Evolutionary conservation across 2,113 vertebrate species (phyloP), one percentile per base, ranked within the genome.

Genomic region (Recurvirostra avosetta): DNA sequence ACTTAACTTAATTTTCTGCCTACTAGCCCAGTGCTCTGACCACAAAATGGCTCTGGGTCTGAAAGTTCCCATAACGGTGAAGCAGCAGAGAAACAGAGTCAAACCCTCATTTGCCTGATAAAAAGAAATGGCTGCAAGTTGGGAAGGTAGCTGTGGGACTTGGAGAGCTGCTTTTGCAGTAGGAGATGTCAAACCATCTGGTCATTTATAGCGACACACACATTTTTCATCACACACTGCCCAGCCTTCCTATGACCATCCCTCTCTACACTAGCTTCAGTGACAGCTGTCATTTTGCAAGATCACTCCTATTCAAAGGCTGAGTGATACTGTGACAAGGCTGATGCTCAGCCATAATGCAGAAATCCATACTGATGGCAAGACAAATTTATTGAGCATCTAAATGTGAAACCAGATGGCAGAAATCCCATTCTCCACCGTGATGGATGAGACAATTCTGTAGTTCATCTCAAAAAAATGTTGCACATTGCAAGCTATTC

Each of bases 1-100:
- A 41, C 32, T 87, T 78, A 73, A 94, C 78, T 66, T 86, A 61
- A 90, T 90, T 90, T 95, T 92, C 85, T 93, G 16, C 65, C 68
- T 95, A 82, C 49, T 71, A 92, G 47, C 32, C n/a, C 50, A 58
- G 62, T 40, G 43, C 30, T 68, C 47, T 68, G 43, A 82, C 66
- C 67, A 86, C 71, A 83, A 61, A 83, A 86, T 65, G 79, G 23
- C 53, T 72, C 76, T 66, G 40, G 27, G 72, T 76, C 40, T 76
- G 49, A 80, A 92, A 86, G 49, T 26, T 92, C 63, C 49, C 62
- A 19, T 75, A 55, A 78, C 5, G 22, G 53, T 79, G 75, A 90
- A 92, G 70, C 61, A 85, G 78, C 55, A 82, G 47, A 78, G 62
- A 62, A 85, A 26, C 3, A 29, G 72, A 36, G 53, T 78, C 32